Evolutionary conservation across 2,888 invertebrate genomes (phyloP).

Genomic region (Papilio protenor): DNA sequence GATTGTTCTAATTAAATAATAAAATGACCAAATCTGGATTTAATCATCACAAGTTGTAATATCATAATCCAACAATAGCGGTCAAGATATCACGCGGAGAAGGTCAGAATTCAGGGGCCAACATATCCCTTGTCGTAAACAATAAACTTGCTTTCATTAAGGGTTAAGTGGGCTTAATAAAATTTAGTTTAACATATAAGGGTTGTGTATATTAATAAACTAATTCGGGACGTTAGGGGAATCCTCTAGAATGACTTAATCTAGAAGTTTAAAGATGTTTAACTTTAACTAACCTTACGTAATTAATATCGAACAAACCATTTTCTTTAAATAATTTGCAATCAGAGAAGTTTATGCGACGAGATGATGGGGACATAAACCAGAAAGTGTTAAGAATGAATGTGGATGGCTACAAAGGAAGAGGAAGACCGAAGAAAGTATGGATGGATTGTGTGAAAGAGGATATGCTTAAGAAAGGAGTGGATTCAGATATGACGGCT

Average conservation of each 20-base stretch:
- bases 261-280: neutral
- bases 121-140: conserved; percentile 22
- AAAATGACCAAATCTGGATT: neutral
- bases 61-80: neutral
- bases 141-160: conserved; percentile 23
- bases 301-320: neutral
- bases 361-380: too few species aligned
- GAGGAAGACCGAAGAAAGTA: too few species aligned
- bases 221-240: neutral
- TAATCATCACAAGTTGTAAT: neutral
- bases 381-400: too few species aligned
- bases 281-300: neutral
- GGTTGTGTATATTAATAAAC: conserved; percentile 20
- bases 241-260: neutral
- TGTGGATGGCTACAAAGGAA: too few species aligned
- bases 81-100: conserved; percentile 12
- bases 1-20: neutral
- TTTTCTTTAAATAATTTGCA: too few species aligned
- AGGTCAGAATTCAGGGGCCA: conserved; percentile 11
- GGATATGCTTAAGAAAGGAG: too few species aligned
- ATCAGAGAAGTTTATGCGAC: too few species aligned
- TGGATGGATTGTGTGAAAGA: too few species aligned
- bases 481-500: too few species aligned
- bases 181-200: conserved; percentile 17
- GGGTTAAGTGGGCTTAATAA: conserved; percentile 8